Conservation (phyloP, 2,113 vertebrate genomes). For the Neolamprologus variostigma region DNA sequence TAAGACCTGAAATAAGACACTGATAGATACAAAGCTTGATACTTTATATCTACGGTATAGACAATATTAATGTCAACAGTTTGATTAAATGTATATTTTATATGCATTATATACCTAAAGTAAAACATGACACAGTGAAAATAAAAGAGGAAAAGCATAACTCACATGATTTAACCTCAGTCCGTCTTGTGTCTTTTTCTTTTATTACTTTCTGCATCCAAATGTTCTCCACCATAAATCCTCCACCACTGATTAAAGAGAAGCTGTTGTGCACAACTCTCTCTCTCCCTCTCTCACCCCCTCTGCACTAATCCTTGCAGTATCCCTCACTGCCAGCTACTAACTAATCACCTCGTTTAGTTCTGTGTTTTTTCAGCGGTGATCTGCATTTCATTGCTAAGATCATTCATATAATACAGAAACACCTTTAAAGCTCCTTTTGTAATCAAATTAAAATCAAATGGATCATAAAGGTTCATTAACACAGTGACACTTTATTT, state of each 20-base stretch:
- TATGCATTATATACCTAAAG: background rate
- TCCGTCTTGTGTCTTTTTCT: background rate
- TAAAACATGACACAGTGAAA: background rate
- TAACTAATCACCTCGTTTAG: background rate
- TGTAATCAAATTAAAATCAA: background rate
- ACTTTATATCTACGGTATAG: background rate
- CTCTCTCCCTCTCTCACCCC: background rate
- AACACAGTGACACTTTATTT: background rate
- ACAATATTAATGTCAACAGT: background rate
- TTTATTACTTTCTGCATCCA: background rate
- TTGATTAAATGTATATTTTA: background rate
- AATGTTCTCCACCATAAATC: constrained; percentile 1
- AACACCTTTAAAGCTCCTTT: background rate
- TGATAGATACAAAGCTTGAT: background rate
- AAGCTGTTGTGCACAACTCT: background rate
- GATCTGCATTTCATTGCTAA: background rate
- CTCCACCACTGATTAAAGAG: constrained; percentile 6
- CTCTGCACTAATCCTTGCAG: constrained; percentile 41
- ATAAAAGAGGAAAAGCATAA: background rate
- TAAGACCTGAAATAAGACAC: background rate
- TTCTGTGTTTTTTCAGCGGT: background rate
- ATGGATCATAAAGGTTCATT: background rate
- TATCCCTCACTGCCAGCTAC: constrained; percentile 22
- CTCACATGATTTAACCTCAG: constrained; percentile 5
- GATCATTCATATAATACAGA: background rate